Evolutionary conservation across 2,888 invertebrate species (phyloP).

Genomic region (Hypselothyrea guttata): DNA sequence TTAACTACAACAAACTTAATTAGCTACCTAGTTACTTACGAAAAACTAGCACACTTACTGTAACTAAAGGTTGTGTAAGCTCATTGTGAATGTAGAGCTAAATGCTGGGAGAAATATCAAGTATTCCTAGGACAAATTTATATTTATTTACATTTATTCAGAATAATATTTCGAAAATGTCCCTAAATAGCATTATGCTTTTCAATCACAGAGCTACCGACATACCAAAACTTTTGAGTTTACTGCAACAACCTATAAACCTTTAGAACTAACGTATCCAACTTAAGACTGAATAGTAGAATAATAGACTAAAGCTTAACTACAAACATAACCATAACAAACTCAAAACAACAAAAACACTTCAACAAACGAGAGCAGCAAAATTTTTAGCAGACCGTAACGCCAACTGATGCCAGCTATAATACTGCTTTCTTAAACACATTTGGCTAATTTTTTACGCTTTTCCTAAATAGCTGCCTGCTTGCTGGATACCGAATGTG

Average conservation of each 20-base stretch:
- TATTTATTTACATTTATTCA: too few species aligned
- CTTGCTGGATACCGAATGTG: slow-evolving; percentile 90
- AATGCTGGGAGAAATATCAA: too few species aligned
- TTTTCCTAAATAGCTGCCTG: slow-evolving; percentile 86
- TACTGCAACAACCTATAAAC: too few species aligned
- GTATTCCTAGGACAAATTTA: too few species aligned
- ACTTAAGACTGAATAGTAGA: slow-evolving; percentile 7
- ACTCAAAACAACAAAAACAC: too few species aligned
- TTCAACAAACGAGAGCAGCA: slow-evolving; percentile 18
- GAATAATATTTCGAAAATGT: too few species aligned
- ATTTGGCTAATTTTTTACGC: slow-evolving; percentile 16
- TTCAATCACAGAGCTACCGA: too few species aligned
- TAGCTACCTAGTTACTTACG: neutral
- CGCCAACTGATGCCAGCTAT: neutral
- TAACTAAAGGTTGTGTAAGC: too few species aligned
- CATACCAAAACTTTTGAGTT: too few species aligned
- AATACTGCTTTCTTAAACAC: neutral
- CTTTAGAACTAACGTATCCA: too few species aligned
- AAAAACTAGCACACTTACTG: slow-evolving; percentile 10
- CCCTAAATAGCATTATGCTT: too few species aligned
- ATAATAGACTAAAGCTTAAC: slow-evolving; percentile 4
- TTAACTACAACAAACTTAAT: neutral
- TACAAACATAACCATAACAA: neutral
- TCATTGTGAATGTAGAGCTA: too few species aligned
- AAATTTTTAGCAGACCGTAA: neutral